Percentiles rank a stretch among this genome's conserved stretches.
Evolutionary conservation across 1,140 invertebrate genomes (phyloP).

Genomic region (Meloidogyne hapla): DNA sequence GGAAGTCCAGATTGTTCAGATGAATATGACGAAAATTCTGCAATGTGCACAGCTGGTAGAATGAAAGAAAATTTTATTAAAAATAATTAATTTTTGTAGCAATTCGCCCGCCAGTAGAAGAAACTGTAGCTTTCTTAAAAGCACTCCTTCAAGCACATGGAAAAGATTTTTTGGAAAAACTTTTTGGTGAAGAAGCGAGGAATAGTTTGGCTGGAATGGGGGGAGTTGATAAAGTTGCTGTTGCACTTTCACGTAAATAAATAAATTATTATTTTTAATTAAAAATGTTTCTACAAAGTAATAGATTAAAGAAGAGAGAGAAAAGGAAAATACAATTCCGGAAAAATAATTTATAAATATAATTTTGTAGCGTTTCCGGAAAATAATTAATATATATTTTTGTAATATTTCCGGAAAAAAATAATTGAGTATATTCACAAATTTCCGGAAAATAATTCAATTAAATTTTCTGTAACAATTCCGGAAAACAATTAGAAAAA

Average conservation of each 20-base stretch:
- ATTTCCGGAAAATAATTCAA: not conserved
- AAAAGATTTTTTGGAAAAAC: constrained; percentile 89
- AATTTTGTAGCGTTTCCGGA: too few species aligned
- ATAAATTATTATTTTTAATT: not conserved
- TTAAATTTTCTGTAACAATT: too few species aligned
- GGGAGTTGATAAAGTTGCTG: constrained; percentile 87
- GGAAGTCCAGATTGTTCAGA: constrained; percentile 89
- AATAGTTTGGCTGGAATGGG: constrained; percentile 84
- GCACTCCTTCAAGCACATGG: constrained; percentile 87
- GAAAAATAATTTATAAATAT: not conserved
- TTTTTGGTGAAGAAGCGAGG: constrained; percentile 87
- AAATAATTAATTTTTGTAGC: constrained; percentile 66
- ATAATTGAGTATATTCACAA: not conserved
- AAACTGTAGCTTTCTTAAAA: constrained; percentile 88
- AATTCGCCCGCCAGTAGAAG: constrained; percentile 90
- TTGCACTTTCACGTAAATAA: constrained; percentile 81
- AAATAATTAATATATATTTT: not conserved
- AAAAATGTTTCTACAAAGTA: not conserved
- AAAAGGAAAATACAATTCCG: constrained; percentile 16
- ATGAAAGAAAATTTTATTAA: constrained; percentile 39
- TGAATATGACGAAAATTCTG: constrained; percentile 81
- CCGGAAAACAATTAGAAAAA: not conserved
- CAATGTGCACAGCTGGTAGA: constrained; percentile 86
- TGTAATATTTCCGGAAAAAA: not conserved
- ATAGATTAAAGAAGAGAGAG: too few species aligned